Base-by-base conservation (phyloP, 2,888 invertebrate genomes). In the Macrostomum cliftonense region DNA sequence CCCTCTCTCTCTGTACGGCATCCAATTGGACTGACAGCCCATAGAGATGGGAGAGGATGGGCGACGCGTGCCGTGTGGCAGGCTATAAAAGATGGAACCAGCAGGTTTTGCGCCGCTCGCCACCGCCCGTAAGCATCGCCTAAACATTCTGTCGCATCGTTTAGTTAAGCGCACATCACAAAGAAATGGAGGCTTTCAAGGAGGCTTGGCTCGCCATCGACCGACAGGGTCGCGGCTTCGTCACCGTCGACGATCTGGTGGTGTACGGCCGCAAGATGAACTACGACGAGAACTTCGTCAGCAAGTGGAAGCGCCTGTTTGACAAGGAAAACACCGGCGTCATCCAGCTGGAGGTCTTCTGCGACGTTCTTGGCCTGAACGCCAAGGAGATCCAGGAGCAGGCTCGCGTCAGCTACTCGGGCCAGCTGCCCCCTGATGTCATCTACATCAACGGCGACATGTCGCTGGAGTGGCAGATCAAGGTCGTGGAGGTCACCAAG, bases 261-360 rank as follows among this genome's bases (percentile, higher is more conserved):
- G 19, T n/a, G 2, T 43, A 43, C 11, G 43, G 9, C 14, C 16
- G n/a, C 19, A 43, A 43, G 43, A 43, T 21, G 21, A 43, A 43
- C 43, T 43, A 43, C 13, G 43, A 43, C 17, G 43, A 43, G 21
- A 43, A 43, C 14, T 43, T 43, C 13, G 43, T 43, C 7, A 28
- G 43, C n/a, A 50, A 50, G 50, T 50, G 50, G 50, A 12, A 49
- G 50, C 50, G 50, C 5, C 50, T 50, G 20, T 50, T 50, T 20
- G 50, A 50, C 39, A 2, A 40, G n/a, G 16, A 50, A 37, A 16
- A 37, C 2, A 50, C 50, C 13, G 47, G 47, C 19, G 17, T 50
- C 13, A 50, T 50, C 17, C 40, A 46, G 13, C 16, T 50, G 12
- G 38, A n/a, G 1, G 50, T 49, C 19, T 50, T 50, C 20, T 50